Base-by-base conservation (phyloP, 2,797 vertebrate genomes). In the Enteromius thamalakanensis region DNA sequence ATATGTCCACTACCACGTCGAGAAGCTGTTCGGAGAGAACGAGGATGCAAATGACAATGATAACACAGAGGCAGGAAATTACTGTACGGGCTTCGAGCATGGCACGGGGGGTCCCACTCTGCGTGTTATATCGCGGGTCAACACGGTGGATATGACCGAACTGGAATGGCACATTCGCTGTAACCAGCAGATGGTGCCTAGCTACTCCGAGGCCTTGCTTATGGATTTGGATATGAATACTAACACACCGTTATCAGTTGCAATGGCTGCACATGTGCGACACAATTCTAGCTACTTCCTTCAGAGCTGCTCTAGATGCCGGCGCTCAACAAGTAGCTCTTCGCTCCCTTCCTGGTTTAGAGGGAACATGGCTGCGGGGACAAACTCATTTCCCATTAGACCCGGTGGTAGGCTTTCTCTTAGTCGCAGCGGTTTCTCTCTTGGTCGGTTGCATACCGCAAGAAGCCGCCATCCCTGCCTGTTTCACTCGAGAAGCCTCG, bases 111-210 rank as follows among this genome's bases (percentile, higher is more conserved):
- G 90, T 42, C 87, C 87, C 40, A 92, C 53, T 42, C 88, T n/a
- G 19, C 93, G 55, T 15, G 89, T 14, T 86, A 90, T 95, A 58
- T 93, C 94, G 1, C 90, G 94, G 0, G 93, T 95, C 86, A 94
- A 94, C 92, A 95, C 94, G 0, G 93, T 95, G 82, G 95, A 95
- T 90, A 93, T 94, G 86, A 95, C 94, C 0, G 94, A 95, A 91
- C 90, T 95, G 34, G 95, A 95, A 88, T 95, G 95, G 94, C 95
- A 95, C 90, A 95, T 95, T 88, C 93, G 94, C 87, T 95, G 94
- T 87, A 95, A 95, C 90, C 93, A 93, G 86, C 95, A 95, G 88
- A 90, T 95, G 91, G 95, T 95, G 83, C 95, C 95, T 85, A 95
- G 94, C 90, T 95, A 95, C 90, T 95, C 95, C 0, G 94, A 95